Percentiles rank a stretch among this genome's conserved stretches.
Conservation (phyloP, 2,113 vertebrate species). For the Rhagologus leucostigma region DNA sequence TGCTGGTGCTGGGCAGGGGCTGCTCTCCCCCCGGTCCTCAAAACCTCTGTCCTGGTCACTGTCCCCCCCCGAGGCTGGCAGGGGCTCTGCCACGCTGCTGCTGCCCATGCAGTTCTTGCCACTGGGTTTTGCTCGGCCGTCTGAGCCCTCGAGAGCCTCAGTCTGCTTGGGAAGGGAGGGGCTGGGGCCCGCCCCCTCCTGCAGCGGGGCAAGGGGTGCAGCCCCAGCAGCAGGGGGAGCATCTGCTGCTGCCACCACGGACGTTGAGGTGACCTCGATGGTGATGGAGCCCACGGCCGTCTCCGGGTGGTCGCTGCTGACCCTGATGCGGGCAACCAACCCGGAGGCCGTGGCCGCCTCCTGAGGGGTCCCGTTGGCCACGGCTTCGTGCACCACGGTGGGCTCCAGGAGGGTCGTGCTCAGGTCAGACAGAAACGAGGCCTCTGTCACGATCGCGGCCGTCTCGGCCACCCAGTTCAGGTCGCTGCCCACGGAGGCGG, state of each 20-base stretch:
- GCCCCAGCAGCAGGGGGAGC: background rate
- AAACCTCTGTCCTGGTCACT: background rate
- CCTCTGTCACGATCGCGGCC: conserved; percentile 83
- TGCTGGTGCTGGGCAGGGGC: background rate
- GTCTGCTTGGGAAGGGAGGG: background rate
- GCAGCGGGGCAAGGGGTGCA: fast-evolving
- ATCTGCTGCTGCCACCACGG: background rate
- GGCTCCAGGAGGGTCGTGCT: conserved; percentile 66
- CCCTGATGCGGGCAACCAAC: conserved; percentile 58
- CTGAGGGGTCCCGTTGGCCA: background rate
- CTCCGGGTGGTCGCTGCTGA: background rate
- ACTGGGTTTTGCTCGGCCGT: background rate
- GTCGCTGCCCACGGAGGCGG: conserved; percentile 48
- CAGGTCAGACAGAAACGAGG: conserved; percentile 76
- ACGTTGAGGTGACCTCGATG: conserved; percentile 26
- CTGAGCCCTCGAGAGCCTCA: background rate
- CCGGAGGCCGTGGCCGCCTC: background rate
- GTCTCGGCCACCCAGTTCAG: conserved; percentile 90
- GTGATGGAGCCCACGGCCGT: conserved; percentile 39
- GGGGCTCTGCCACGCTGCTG: background rate
- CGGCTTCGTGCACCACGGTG: background rate
- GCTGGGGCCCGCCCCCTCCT: background rate
- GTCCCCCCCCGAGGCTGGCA: fast-evolving
- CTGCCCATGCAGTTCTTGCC: background rate
- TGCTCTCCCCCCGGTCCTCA: background rate